Conservation (phyloP, 2,888 invertebrate genomes). For the Linnaemya tessellans region DNA sequence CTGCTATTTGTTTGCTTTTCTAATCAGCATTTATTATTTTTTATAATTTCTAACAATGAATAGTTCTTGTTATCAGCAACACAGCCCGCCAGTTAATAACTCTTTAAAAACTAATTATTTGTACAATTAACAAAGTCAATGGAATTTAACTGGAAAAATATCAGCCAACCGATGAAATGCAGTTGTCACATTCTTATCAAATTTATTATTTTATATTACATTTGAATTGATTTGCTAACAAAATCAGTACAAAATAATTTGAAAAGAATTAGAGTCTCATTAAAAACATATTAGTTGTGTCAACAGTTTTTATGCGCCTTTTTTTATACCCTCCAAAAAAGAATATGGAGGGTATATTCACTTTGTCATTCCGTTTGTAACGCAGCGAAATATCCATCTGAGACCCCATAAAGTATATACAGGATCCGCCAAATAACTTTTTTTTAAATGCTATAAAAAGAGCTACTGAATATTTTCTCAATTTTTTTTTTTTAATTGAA, state of each 20-base stretch:
- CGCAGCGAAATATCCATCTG: too few species aligned
- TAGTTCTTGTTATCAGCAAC: conserved; percentile 10
- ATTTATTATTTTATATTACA: background rate
- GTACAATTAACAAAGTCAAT: background rate
- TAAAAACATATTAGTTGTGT: conserved; percentile 45
- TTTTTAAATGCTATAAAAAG: background rate
- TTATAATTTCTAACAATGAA: conserved; percentile 12
- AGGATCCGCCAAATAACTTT: background rate
- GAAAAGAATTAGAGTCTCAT: conserved; percentile 49
- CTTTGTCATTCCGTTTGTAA: too few species aligned
- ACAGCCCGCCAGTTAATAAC: background rate
- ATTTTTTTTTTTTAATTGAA: too few species aligned
- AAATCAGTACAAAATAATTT: conserved; percentile 7
- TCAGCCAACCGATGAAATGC: background rate
- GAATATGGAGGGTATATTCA: too few species aligned
- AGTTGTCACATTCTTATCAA: background rate
- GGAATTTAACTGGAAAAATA: background rate
- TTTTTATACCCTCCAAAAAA: background rate
- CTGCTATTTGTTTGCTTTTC: background rate
- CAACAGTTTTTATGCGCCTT: conserved; percentile 17
- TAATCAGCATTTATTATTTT: background rate
- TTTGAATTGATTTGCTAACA: background rate
- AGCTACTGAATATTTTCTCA: too few species aligned
- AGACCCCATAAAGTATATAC: too few species aligned
- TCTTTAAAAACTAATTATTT: conserved; percentile 20